A percentile compares a stretch with the other conserved stretches of the same genome.
phyloP scores from a whole-genome alignment of 2,888 invertebrate genomes.

The Proisotoma minuta region DNA sequence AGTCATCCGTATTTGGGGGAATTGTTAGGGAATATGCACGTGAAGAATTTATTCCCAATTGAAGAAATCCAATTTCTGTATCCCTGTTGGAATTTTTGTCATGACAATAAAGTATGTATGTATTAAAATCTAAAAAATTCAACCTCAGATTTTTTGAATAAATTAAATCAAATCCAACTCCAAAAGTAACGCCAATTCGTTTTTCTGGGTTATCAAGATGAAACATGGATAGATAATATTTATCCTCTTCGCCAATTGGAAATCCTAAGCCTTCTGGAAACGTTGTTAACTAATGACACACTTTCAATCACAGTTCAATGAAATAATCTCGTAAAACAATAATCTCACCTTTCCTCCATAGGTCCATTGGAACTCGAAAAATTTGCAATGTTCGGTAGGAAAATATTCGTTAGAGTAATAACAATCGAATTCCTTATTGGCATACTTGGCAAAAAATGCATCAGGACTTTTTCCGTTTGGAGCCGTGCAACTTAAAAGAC shows the following conservation, averaged over 20 bases:
- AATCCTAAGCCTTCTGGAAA: not conserved
- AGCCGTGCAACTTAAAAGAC: not conserved
- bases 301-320: not conserved
- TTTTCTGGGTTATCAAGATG: not conserved
- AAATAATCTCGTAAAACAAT: not conserved
- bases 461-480: not conserved
- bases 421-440: not conserved
- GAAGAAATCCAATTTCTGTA: not conserved
- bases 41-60: not conserved
- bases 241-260: not conserved
- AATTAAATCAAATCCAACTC: not conserved
- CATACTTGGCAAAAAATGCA: not conserved
- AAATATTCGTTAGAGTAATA: not conserved
- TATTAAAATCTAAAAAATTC: not conserved
- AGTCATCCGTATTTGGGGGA: not conserved
- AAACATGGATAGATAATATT: not conserved
- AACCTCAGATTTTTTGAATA: not conserved
- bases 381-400: slow-evolving; percentile 2
- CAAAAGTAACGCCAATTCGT: not conserved
- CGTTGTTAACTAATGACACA: not conserved
- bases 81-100: not conserved
- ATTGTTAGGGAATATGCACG: not conserved
- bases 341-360: not conserved
- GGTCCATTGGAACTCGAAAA: slow-evolving; percentile 1
- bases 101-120: not conserved